Base-by-base conservation (phyloP, 53 echinoderm and acorn worm genomes). In the Holothuria scabra region DNA sequence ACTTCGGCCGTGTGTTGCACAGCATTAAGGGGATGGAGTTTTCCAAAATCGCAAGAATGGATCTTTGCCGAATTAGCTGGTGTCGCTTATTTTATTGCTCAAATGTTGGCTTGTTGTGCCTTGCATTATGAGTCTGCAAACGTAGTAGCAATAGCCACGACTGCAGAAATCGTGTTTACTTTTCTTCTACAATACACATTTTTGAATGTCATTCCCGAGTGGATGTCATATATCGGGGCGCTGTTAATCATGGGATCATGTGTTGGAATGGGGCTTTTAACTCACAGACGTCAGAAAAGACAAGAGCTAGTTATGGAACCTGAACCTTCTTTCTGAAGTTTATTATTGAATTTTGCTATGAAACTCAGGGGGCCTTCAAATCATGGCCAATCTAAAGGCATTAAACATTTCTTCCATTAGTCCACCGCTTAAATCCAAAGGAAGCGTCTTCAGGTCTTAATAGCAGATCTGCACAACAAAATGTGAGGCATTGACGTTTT, bases 181-280 rank as follows among this genome's bases (percentile, higher is more conserved):
- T 78, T 78, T 55, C 5, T 78, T 13, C 56, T 55, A 30, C 57
- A 78, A 20, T 56, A 58, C 13, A 21, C 19, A 56, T 78, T 78
- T 28, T 56, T 78, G 18, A 32, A 55, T 6, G 56, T 78, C 32
- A 13, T 56, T 8, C 78, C 78, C 28, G 52, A 12, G 19, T 78
- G 78, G 78, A 78, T 55, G 52, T 78, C 78, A 14, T 78, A 78
- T 59, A 32, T 78, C 19, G 56, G 78, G 12, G 78, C 78, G 5
- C 22, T 31, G 29, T 29, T 78, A 20, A 32, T 78, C 32, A 58
- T 31, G 8, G 24, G 22, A 32, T 55, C 78, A 5, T 78, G 78
- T 32, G 57, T 78, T 25, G 78, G 78, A 18, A 78, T 78, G 9
- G 56, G 30, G n/a, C 31, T 78, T 0, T 25, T 18, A 18, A 8